Evolutionary conservation across 1,140 invertebrate genomes (phyloP), one percentile per base, ranked within the genome.

Genomic region (Megathymus violae): DNA sequence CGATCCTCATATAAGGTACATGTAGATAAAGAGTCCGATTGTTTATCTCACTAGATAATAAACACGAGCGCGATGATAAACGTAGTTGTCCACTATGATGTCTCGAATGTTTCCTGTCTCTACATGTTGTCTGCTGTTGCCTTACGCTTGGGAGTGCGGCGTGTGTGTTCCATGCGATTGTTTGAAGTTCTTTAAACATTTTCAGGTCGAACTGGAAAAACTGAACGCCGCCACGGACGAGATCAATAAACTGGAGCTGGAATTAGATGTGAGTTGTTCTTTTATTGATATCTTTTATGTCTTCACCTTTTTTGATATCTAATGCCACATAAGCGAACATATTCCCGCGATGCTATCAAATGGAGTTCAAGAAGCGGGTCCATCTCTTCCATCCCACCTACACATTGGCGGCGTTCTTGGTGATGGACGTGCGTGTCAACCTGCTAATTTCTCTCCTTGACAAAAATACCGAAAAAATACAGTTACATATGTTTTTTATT

Each of bases 181-280:
- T 80, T 74, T 89, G 34, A 90, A 88, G 62, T 82, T 69, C 22
- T 88, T 88, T 56, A 73, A 72, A 62, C 72, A 69, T 47, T 91
- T 94, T 66, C 93, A 99, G 96, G 94, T 98, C 75, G 98, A 99
- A 91, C 92, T 99, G 80, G 98, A 99, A 91, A 97, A 97, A 81
- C 90, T 99, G 63, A 99, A 99, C 88, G 96, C 95, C 75, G 97
- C 97, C 19, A 98, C 98, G 22, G 97, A 99, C 91, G 96, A 98
- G 84, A 99, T 99, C 81, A 99, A 99, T 87, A 97, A 96, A 90
- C 92, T 98, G 71, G 98, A 99, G 93, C 93, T 97, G 76, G 97
- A 98, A 89, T 92, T 99, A 61, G 97, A 98, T 93, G 97, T 98
- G 92, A 97, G 96, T 95, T 47, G 4, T 19, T 59, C 46, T 46